These are phyloP conservation scores for Oxycera nigricornis DNA, from an alignment of 2,888 invertebrate species.

Conservation along the genomic window DNA sequence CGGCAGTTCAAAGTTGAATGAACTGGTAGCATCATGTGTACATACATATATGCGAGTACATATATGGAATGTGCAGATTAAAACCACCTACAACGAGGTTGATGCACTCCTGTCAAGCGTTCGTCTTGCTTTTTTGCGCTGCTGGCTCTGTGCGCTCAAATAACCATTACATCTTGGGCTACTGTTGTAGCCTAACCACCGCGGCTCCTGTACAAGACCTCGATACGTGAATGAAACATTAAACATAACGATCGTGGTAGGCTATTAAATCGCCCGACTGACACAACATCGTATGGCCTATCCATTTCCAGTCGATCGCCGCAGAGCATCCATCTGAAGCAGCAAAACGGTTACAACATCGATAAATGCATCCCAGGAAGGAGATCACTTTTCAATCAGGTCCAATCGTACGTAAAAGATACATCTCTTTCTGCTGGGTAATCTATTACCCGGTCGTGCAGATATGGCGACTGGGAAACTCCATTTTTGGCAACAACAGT, in stretches of 20 bases:
- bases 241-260: slow-evolving; percentile 29
- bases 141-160: neutral
- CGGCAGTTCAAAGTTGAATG: neutral
- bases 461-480: slow-evolving; percentile 31
- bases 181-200: neutral
- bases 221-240: slow-evolving; percentile 17
- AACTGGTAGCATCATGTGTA: neutral
- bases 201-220: neutral
- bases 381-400: slow-evolving; percentile 40
- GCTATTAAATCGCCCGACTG: slow-evolving; percentile 23
- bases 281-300: neutral
- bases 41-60: neutral
- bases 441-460: slow-evolving; percentile 30
- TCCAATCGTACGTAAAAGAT: slow-evolving; percentile 26
- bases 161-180: neutral
- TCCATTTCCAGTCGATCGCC: slow-evolving; percentile 3
- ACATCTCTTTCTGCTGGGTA: slow-evolving; percentile 34
- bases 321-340: neutral
- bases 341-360: slow-evolving; percentile 26
- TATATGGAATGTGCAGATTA: neutral
- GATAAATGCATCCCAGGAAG: slow-evolving; percentile 39
- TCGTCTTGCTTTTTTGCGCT: neutral
- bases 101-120: slow-evolving; percentile 25
- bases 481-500: slow-evolving; percentile 38
- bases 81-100: slow-evolving; percentile 39